These are phyloP conservation scores for Microctonus brassicae DNA, from an alignment of 2,888 invertebrate species.

Conservation along the genomic window DNA sequence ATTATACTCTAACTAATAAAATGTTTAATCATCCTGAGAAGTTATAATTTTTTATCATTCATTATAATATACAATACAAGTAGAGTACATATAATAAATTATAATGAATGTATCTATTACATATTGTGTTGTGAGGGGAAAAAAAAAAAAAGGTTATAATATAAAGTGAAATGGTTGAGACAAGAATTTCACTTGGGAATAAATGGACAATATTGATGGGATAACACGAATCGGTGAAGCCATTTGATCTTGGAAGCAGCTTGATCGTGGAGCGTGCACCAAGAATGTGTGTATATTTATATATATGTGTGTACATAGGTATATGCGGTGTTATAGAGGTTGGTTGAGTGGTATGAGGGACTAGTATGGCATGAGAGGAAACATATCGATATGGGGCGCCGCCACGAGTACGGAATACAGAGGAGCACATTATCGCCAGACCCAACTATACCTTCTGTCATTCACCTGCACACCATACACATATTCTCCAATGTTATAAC, in stretches of 20 bases:
- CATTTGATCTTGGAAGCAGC: constrained; percentile 66
- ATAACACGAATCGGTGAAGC: constrained; percentile 70
- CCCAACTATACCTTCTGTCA: constrained; percentile 45
- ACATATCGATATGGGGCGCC: constrained; percentile 68
- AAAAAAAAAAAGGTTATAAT: constrained; percentile 42
- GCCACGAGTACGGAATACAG: constrained; percentile 67
- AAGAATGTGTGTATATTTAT: background rate
- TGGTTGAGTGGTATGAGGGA: constrained; percentile 36
- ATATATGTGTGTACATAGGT: background rate
- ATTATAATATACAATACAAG: too few species aligned
- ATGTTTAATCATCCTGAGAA: too few species aligned
- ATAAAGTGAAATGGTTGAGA: constrained; percentile 25
- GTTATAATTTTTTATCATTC: too few species aligned
- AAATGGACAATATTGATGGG: constrained; percentile 66
- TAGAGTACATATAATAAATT: too few species aligned
- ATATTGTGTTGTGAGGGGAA: background rate
- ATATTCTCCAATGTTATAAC: constrained; percentile 35
- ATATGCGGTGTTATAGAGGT: constrained; percentile 9
- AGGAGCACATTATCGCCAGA: constrained; percentile 68
- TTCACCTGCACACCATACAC: constrained; percentile 40
- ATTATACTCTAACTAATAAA: too few species aligned
- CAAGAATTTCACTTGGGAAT: constrained; percentile 67
- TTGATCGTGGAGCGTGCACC: constrained; percentile 26
- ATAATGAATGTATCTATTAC: background rate
- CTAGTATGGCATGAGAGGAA: constrained; percentile 48